Evolutionary conservation across 2,888 invertebrate species (phyloP).

Genomic region (Dromius quadrimaculatus): DNA sequence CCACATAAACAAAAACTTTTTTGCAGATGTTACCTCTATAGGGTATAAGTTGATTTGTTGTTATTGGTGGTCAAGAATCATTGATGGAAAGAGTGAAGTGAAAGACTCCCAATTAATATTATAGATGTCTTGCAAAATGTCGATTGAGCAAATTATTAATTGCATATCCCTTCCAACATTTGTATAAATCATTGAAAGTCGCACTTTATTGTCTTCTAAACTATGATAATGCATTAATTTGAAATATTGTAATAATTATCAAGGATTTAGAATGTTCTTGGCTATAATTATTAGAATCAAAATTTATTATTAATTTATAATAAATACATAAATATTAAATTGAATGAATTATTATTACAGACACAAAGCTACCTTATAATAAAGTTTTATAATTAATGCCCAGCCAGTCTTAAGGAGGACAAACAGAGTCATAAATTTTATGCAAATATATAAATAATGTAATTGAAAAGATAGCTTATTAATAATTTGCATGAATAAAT

Average conservation of each 20-base stretch:
- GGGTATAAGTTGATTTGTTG: too few relatives aligned
- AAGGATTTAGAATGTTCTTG: conserved; percentile 27
- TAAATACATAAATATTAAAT: conserved; percentile 31
- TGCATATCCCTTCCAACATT: not conserved
- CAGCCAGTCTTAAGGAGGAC: conserved; percentile 1
- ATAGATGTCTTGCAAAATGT: conserved; percentile 15
- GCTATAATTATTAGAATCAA: conserved; percentile 12
- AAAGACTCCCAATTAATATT: too few relatives aligned
- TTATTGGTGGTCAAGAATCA: too few relatives aligned
- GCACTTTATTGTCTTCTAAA: conserved; percentile 8
- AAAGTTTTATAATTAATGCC: conserved; percentile 33
- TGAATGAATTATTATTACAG: conserved; percentile 23
- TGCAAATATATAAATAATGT: conserved; percentile 18
- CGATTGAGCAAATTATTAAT: conserved; percentile 1
- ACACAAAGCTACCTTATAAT: conserved; percentile 26
- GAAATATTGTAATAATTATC: conserved; percentile 21
- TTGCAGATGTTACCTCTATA: too few relatives aligned
- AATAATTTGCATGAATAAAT: conserved; percentile 1
- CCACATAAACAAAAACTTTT: too few relatives aligned
- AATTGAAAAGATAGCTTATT: conserved; percentile 26
- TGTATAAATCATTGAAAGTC: not conserved
- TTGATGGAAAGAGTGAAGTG: too few relatives aligned
- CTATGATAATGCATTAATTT: not conserved
- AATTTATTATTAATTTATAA: conserved; percentile 12
- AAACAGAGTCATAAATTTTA: conserved; percentile 17